A percentile compares a stretch with the other conserved stretches of the same genome.
Conservation (phyloP, 2,888 invertebrate species). For the Thalpophila matura region DNA sequence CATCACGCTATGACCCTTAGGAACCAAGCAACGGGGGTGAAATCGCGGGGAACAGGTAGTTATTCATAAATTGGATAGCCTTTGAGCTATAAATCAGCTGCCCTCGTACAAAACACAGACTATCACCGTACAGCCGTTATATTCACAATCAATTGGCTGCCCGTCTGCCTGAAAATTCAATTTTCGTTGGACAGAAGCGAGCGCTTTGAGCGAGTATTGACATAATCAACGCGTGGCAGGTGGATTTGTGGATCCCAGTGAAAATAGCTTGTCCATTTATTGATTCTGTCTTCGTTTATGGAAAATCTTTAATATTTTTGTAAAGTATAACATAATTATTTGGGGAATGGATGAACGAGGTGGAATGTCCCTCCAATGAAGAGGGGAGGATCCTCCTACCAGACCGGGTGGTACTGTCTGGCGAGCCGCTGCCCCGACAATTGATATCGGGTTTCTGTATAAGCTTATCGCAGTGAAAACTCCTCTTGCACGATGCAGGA, state of each 20-base stretch:
- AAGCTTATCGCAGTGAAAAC: too few species aligned
- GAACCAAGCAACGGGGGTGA: too few species aligned
- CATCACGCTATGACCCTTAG: too few species aligned
- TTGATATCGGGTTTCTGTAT: too few species aligned
- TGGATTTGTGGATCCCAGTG: neutral
- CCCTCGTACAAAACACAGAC: slow-evolving; percentile 1
- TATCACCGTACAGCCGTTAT: neutral
- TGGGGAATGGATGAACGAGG: too few species aligned
- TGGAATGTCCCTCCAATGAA: too few species aligned
- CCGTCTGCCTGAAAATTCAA: slow-evolving; percentile 43
- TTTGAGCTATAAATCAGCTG: neutral
- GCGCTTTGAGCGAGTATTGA: slow-evolving; percentile 45
- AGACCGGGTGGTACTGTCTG: too few species aligned
- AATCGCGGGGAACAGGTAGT: too few species aligned
- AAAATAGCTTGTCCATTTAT: slow-evolving; percentile 4
- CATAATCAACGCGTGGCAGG: slow-evolving; percentile 28
- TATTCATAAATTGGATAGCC: slow-evolving; percentile 3
- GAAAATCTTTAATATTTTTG: neutral
- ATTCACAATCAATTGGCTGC: slow-evolving; percentile 8
- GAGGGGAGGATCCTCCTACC: too few species aligned
- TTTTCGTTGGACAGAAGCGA: slow-evolving; percentile 48
- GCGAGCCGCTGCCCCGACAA: too few species aligned
- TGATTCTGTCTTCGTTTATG: neutral
- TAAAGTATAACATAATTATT: too few species aligned
- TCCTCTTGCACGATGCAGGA: too few species aligned